Base-by-base conservation (phyloP, 2,888 invertebrate genomes). In the Hoplodrina ambigua region DNA sequence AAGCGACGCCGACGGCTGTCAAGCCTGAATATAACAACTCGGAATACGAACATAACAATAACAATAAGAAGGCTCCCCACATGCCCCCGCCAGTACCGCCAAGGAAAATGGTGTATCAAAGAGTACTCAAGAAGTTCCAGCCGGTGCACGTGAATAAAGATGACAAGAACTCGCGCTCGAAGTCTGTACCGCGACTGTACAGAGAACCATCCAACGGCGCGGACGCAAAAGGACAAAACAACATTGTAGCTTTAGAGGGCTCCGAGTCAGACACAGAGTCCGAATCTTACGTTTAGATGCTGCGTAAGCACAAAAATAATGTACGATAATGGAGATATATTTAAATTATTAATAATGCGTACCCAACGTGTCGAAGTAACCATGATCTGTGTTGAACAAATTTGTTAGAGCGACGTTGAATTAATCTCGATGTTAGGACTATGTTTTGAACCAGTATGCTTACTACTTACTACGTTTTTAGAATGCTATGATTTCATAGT, bases 71-170 rank as follows among this genome's bases (percentile, higher is more conserved):
- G 76, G 93, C 94, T n/a, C 92, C 94, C 4, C 96, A 96, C 81
- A 95, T 96, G 88, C 97, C 96, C 5, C 97, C 96, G 15, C 97
- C 96, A 1, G 94, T 97, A 46, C 97, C 97, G 1, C 97, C 97
- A 7, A 92, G 97, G 84, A 96, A 96, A 82, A 91, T 94, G 90
- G 91, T 95, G 58, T 95, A 96, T 85, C 95, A 95, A 84, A 91
- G 94, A 83, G 94, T 96, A 5, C 90, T 97, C 55, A 96, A 96
- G 90, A 97, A 97, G 85, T 94, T 97, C 81, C 97, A 97, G 68
- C 97, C 97, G 1, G 97, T 97, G 37, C 97, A 97, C 85, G 96
- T 97, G 82, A 96, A 95, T 82, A 96, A 96, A 69, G 96, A 97
- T 33, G 96, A 97, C 60, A 96, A 96, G 75, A 89, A 90, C 55